These are phyloP conservation scores for Lamproptera curius DNA, from an alignment of 2,888 invertebrate species.

Conservation along the genomic window DNA sequence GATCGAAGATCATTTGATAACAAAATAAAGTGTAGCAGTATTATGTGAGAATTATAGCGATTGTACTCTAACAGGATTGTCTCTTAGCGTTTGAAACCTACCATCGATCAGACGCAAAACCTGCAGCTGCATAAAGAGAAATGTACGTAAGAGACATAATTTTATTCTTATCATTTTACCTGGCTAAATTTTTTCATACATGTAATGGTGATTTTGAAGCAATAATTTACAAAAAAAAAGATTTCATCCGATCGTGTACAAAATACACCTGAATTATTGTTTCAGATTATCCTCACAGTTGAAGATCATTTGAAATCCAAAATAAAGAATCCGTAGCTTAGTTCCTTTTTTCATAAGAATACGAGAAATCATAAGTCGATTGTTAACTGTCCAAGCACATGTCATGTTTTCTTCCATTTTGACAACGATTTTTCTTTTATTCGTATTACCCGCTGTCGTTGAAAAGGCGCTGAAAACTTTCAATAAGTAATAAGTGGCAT, in stretches of 20 bases:
- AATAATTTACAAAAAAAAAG: conserved; percentile 1
- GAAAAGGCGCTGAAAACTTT: conserved; percentile 4
- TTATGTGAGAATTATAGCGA: too few relatives aligned
- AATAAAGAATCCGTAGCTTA: background rate
- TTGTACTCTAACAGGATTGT: conserved; percentile 50
- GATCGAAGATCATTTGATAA: too few relatives aligned
- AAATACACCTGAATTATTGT: conserved; percentile 14
- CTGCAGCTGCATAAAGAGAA: background rate
- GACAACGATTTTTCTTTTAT: conserved; percentile 11
- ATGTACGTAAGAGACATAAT: conserved; percentile 1
- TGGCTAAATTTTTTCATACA: background rate
- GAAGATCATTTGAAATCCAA: background rate
- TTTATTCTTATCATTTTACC: too few relatives aligned
- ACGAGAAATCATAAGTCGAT: too few relatives aligned
- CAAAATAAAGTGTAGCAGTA: too few relatives aligned
- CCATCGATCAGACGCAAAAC: conserved; percentile 1
- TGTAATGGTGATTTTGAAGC: background rate
- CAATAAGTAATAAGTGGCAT: background rate
- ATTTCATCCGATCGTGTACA: background rate
- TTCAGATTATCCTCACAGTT: conserved; percentile 16
- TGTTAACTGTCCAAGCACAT: too few relatives aligned
- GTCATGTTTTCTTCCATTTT: conserved; percentile 4
- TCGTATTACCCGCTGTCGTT: conserved; percentile 8
- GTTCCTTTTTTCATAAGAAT: too few relatives aligned
- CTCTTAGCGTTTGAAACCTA: conserved; percentile 44